Base-by-base conservation (phyloP, 1,140 invertebrate genomes). In the Apis laboriosa region DNA sequence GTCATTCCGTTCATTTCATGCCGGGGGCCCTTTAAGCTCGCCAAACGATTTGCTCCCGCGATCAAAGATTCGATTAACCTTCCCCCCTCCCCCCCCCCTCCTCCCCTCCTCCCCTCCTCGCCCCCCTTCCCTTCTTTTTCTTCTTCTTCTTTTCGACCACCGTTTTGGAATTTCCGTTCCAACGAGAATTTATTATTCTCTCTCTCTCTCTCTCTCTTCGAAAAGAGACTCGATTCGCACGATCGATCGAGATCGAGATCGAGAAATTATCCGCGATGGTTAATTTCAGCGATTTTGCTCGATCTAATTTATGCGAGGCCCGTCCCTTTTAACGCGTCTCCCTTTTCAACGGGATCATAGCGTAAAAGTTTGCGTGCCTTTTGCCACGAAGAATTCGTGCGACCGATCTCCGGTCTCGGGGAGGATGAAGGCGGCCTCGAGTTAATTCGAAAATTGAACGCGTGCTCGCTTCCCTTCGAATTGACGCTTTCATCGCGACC, bases 271-370 rank as follows among this genome's bases (percentile, higher is more conserved):
- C 3, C 34, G 34, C 0, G 34, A 0, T 0, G 5, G 5, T 43
- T 43, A 43, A 43, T 43, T 43, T 43, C 75, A 84, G 63, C 84
- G 80, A 67, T 80, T 87, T 86, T 86, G 80, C 73, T 72, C 13
- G 28, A 12, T 7, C 76, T 83, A 85, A 85, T 85, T 85, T 85
- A 1, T 83, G 83, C 80, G 80, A 85, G 56, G 75, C 49, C 49
- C 49, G 64, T 67, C 66, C 55, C 70, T 71, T 61, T 79, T 77
- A 63, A 80, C 43, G 64, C 43, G 53, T 76, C 70, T 77, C 28
- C 74, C 64, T 55, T 43, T 76, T 71, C 64, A 61, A 58, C 51
- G 55, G 21, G 64, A 84, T 77, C 86, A 60, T 49, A 73, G 77
- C 51, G 68, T 43, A 12, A n/a, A 56, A 15, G 61, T 56, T 80